Evolutionary conservation across 64 coral and sea anemone species (phyloP), one percentile per base, ranked within the genome.

Genomic region (Montipora capricornis): DNA sequence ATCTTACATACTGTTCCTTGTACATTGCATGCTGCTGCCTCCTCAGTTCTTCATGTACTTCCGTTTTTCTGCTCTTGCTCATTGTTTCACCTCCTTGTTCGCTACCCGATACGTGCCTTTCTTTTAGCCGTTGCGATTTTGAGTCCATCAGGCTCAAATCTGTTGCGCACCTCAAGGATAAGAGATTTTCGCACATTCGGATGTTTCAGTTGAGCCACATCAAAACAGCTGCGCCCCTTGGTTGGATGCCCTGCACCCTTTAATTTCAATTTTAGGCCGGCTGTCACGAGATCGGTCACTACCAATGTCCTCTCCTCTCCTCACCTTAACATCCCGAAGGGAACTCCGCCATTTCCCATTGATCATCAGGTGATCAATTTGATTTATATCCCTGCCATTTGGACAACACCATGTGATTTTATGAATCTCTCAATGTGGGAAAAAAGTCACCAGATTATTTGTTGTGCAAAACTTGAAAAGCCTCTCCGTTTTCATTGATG

Each of bases 221-320:
- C 81, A 8, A 60, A 48, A 15, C 7, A 10, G 10, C 49, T 47
- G 11, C 15, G 45, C 16, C 12, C 15, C 19, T 47, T 70, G 46
- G 59, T 1, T 47, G 37, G 4, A 15, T 5, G 12, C 22, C 60
- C 44, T 68, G 46, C 26, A 84, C 44, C 44, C 81, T 68, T 68
- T 68, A 84, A n/a, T 20, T 87, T 87, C 62, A 87, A n/a, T 74
- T 87, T 87, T 15, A 87, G 46, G 45, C 48, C 16, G 45, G 64
- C 64, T 49, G 69, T 70, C 47, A 73, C 84, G 13, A 87, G 47
- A 69, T 70, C 74, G 84, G 46, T 73, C 84, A 51, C 61, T 69
- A 5, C 61, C 61, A 85, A 85, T 83, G 52, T 85, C 2, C 5
- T 20, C 82, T 69, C 82, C 77, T 47, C 77, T 47, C 15, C 44